Conservation (phyloP, 2,113 vertebrate species). For the Cheilinus undulatus region DNA sequence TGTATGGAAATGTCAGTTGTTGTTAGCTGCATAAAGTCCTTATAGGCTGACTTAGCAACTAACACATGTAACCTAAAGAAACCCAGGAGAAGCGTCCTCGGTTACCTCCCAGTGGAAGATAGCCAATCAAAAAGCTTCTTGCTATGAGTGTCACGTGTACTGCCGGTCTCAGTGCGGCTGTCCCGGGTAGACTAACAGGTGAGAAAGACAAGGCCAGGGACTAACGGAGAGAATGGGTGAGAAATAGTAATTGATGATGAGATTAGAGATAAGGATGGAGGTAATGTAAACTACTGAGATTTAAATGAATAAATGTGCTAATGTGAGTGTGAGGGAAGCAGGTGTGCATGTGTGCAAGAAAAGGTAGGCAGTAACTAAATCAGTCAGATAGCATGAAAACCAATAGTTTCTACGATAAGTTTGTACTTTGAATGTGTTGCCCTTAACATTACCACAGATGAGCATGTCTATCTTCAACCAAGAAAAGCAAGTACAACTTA, state of each 20-base stretch:
- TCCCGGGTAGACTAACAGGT: conserved; percentile 21
- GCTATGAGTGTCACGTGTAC: conserved; percentile 30
- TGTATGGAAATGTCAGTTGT: conserved; percentile 28
- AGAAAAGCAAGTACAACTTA: too few species aligned
- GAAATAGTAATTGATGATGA: conserved; percentile 67
- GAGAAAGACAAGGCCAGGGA: conserved; percentile 57
- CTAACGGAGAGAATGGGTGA: conserved; percentile 49
- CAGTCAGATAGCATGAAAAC: too few species aligned
- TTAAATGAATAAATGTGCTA: conserved; percentile 65
- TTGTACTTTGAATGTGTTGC: too few species aligned
- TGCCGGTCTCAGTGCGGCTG: not conserved
- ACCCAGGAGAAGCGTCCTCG: not conserved
- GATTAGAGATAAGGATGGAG: conserved; percentile 53
- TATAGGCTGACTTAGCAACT: not conserved
- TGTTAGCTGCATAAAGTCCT: not conserved
- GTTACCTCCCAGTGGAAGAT: not conserved
- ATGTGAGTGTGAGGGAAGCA: too few species aligned
- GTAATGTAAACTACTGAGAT: conserved; percentile 43
- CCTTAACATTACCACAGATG: too few species aligned
- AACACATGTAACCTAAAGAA: conserved; percentile 2
- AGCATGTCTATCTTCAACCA: too few species aligned
- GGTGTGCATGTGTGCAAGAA: conserved; percentile 16
- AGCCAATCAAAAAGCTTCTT: conserved; percentile 9
- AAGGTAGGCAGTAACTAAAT: too few species aligned
- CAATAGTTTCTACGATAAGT: too few species aligned